These are phyloP conservation scores for Nibea albiflora DNA, from an alignment of 2,113 vertebrate species.

Conservation along the genomic window DNA sequence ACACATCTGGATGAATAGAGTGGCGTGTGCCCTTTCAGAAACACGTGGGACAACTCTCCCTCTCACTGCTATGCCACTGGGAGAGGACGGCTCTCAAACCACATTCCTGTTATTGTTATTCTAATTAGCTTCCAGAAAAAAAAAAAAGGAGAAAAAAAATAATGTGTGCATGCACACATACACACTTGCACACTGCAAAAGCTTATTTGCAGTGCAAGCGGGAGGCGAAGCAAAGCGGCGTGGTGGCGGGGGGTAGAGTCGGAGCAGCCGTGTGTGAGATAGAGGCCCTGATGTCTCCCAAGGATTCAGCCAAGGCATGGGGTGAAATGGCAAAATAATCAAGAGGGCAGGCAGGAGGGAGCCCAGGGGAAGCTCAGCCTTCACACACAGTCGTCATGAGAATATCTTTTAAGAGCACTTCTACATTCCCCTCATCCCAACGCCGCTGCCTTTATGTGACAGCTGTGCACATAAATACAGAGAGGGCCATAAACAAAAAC, in stretches of 20 bases:
- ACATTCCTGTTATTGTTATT: slow-evolving; percentile 86
- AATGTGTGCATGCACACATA: slow-evolving; percentile 52
- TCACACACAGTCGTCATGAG: slow-evolving; percentile 74
- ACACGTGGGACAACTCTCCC: slow-evolving; percentile 78
- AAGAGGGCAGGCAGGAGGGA: slow-evolving; percentile 65
- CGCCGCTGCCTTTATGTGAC: slow-evolving; percentile 60
- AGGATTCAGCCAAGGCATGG: slow-evolving; percentile 71
- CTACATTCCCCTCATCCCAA: slow-evolving; percentile 61
- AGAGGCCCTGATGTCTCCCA: slow-evolving; percentile 75
- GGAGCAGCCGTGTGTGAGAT: slow-evolving; percentile 74
- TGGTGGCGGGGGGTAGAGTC: slow-evolving; percentile 52
- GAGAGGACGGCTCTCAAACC: slow-evolving; percentile 72
- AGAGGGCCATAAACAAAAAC: slow-evolving; percentile 65
- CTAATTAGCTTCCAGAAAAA: slow-evolving; percentile 78
- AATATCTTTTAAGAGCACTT: slow-evolving; percentile 69
- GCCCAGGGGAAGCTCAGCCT: slow-evolving; percentile 60
- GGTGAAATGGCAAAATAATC: slow-evolving; percentile 80
- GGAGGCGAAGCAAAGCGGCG: slow-evolving; percentile 54
- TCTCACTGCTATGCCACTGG: slow-evolving; percentile 73
- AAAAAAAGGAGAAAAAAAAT: slow-evolving; percentile 40
- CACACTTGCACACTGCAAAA: slow-evolving; percentile 61
- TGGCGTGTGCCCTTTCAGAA: slow-evolving; percentile 82
- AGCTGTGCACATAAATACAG: slow-evolving; percentile 69
- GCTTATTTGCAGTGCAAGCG: slow-evolving; percentile 66
- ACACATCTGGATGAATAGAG: slow-evolving; percentile 85